Conservation (phyloP, 2,113 vertebrate species). For the Takifugu flavidus region DNA sequence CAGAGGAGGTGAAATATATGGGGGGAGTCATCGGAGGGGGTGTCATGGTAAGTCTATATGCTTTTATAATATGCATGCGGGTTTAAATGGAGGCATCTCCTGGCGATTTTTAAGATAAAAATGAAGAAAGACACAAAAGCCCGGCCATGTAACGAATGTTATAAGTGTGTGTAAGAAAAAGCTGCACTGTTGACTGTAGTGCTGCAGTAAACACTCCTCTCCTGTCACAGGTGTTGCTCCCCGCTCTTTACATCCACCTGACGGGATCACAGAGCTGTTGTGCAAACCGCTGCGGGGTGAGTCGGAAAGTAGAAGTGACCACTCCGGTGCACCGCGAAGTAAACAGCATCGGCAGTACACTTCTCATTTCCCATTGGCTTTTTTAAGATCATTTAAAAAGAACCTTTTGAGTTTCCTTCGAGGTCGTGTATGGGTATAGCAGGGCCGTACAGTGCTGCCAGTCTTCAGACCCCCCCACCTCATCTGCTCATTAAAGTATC, state of each 20-base stretch:
- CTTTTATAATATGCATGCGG: neutral
- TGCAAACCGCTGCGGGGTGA: conserved; percentile 81
- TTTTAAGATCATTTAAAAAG: no score
- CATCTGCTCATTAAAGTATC: neutral
- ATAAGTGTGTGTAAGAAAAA: neutral
- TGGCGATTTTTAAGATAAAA: no score
- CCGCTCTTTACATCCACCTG: conserved; percentile 77
- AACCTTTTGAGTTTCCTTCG: no score
- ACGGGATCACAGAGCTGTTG: conserved; percentile 74
- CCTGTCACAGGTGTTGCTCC: conserved; percentile 70
- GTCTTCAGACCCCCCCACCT: neutral
- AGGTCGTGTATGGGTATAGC: neutral
- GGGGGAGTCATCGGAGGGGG: conserved; percentile 79
- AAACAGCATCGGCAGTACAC: no score
- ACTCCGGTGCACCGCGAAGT: no score
- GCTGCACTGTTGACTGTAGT: neutral
- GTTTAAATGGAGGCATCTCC: neutral
- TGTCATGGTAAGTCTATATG: conserved; percentile 67
- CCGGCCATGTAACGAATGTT: no score
- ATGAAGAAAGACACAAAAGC: neutral
- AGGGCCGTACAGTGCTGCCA: neutral
- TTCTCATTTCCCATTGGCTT: no score
- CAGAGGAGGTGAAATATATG: conserved; percentile 78
- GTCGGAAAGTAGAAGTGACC: conserved; percentile 22
- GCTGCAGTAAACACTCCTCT: neutral